Evolutionary conservation across 1,140 invertebrate species (phyloP).

Genomic region (Zaprionus camerounensis): DNA sequence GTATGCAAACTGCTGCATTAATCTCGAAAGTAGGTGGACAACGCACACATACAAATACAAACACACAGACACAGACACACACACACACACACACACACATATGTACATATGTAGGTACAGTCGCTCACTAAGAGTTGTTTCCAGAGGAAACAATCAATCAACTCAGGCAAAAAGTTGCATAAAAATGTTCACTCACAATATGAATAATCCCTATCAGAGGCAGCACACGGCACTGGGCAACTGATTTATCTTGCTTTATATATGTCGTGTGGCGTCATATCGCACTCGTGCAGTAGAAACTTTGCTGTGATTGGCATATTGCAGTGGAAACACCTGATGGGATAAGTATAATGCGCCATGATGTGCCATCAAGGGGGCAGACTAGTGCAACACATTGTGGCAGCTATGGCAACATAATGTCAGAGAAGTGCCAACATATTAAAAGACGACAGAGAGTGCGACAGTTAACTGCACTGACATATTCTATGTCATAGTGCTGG

Average conservation of each 20-base stretch:
- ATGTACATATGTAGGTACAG: not conserved
- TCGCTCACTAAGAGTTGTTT: not conserved
- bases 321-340: not conserved
- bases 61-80: not conserved
- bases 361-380: not conserved
- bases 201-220: not conserved
- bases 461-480: not conserved
- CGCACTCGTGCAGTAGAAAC: not conserved
- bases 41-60: not conserved
- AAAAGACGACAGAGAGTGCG: not conserved
- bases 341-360: not conserved
- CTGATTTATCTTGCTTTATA: not conserved
- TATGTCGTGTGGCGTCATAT: not conserved
- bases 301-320: not conserved
- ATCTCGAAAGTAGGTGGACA: constrained; percentile 4
- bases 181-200: not conserved
- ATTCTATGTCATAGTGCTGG: not conserved
- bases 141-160: constrained; percentile 6
- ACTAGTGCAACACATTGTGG: not conserved
- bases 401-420: not conserved
- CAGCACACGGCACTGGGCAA: not conserved
- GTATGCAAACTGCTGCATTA: constrained; percentile 11
- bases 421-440: not conserved
- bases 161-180: constrained; percentile 1
- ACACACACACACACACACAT: not conserved